These are phyloP conservation scores for Lordiphosa mommai DNA, from an alignment of 1,140 invertebrate species.

Conservation along the genomic window DNA sequence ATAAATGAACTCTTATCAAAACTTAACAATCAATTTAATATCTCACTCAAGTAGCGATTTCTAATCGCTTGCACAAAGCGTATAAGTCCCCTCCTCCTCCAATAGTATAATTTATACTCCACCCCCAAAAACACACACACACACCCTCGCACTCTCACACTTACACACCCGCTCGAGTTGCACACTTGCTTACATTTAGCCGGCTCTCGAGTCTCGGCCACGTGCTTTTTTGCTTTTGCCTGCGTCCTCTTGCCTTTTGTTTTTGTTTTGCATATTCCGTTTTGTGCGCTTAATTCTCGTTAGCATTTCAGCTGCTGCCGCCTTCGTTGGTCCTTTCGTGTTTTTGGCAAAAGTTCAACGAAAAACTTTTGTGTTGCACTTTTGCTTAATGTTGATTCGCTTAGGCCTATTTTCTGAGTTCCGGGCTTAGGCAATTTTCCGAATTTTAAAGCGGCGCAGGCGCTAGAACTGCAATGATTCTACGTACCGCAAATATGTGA, in stretches of 20 bases:
- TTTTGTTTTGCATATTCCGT: slow-evolving; percentile 46
- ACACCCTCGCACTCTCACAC: neutral
- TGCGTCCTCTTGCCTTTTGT: slow-evolving; percentile 19
- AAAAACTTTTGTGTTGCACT: slow-evolving; percentile 50
- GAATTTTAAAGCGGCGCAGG: slow-evolving; percentile 44
- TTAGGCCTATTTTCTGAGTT: slow-evolving; percentile 57
- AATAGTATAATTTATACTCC: slow-evolving; percentile 1
- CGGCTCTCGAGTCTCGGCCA: slow-evolving; percentile 22
- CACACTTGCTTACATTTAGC: slow-evolving; percentile 1
- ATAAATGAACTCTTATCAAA: no score
- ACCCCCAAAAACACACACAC: neutral
- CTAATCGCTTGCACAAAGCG: no score
- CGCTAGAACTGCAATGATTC: slow-evolving; percentile 17
- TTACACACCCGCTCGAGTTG: neutral
- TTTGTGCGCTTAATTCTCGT: slow-evolving; percentile 26
- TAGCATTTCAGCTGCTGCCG: neutral
- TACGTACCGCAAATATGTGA: neutral
- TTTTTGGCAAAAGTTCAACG: slow-evolving; percentile 54
- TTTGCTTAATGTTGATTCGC: slow-evolving; percentile 70
- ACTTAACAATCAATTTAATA: no score
- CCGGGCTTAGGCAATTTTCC: slow-evolving; percentile 18
- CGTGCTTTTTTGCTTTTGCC: slow-evolving; percentile 26
- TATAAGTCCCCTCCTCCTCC: neutral
- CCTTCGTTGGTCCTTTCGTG: slow-evolving; percentile 28
- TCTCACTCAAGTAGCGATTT: no score